phyloP scores from a whole-genome alignment of 2,888 invertebrate genomes.

The Limnephilus auricula region DNA sequence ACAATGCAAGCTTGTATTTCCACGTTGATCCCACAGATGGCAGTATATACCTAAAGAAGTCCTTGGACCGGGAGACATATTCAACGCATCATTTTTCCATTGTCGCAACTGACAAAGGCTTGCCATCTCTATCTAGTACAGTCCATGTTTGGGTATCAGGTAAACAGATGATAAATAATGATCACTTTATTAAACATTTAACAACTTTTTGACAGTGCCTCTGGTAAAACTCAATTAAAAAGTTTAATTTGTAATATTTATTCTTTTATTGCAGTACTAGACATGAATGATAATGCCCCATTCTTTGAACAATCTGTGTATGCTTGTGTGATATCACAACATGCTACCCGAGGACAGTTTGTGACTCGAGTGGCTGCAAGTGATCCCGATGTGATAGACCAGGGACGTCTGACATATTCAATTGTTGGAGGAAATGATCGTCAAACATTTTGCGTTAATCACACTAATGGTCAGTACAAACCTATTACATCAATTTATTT shows the following conservation, averaged over 20 bases:
- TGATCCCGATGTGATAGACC: conserved; percentile 87
- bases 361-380: conserved; percentile 88
- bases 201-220: conserved; percentile 52
- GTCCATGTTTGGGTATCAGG: conserved; percentile 86
- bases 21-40: conserved; percentile 87
- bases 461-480: conserved; percentile 68
- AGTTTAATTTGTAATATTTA: neutral
- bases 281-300: conserved; percentile 90
- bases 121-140: conserved; percentile 84
- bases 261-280: conserved; percentile 77
- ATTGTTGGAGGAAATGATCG: conserved; percentile 89
- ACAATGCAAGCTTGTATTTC: conserved; percentile 83
- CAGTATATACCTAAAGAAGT: conserved; percentile 83
- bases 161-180: conserved; percentile 68
- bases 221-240: neutral
- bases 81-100: conserved; percentile 84
- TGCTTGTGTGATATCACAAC: conserved; percentile 84
- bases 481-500: neutral
- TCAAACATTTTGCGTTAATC: conserved; percentile 84
- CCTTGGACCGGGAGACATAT: conserved; percentile 85
- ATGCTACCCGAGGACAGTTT: conserved; percentile 87
- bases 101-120: conserved; percentile 86
- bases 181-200: conserved; percentile 11
- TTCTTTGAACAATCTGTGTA: conserved; percentile 86
- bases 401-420: conserved; percentile 82